Percentiles rank a stretch among this genome's conserved stretches.
These are phyloP conservation scores for Onychomys leucogaster DNA, from an alignment of 2,797 vertebrate genomes.

Conservation along the genomic window DNA sequence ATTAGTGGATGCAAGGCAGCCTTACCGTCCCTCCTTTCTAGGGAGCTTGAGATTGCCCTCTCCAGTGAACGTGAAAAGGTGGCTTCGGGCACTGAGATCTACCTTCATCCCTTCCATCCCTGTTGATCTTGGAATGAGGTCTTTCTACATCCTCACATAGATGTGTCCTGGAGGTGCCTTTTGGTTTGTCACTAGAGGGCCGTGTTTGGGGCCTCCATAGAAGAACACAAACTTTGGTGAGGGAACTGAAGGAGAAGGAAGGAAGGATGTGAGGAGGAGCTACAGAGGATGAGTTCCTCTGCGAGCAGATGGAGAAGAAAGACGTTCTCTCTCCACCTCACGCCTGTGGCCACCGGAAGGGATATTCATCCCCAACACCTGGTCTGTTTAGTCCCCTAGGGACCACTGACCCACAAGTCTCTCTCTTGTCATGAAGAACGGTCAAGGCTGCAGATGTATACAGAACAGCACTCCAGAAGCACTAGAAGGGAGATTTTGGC, in stretches of 20 bases:
- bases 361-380: constrained; percentile 56
- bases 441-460: not conserved
- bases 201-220: not conserved
- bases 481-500: not conserved
- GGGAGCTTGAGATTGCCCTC: not conserved
- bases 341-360: constrained; percentile 58
- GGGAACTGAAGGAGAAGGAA: constrained; percentile 16
- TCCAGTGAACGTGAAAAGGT: not conserved
- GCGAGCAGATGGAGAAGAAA: constrained; percentile 19
- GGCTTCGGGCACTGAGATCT: not conserved
- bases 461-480: not conserved
- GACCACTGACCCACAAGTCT: constrained; percentile 20
- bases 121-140: not conserved
- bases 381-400: constrained; percentile 42
- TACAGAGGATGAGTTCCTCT: not conserved
- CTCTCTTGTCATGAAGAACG: not conserved
- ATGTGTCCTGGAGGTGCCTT: not conserved
- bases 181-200: not conserved
- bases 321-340: not conserved
- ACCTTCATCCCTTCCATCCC: not conserved
- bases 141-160: not conserved
- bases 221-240: constrained; percentile 19
- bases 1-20: not conserved
- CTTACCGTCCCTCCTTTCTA: not conserved
- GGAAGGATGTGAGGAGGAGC: not conserved